phyloP scores from a whole-genome alignment of 2,888 invertebrate genomes.

The Drosophila maculinotata region DNA sequence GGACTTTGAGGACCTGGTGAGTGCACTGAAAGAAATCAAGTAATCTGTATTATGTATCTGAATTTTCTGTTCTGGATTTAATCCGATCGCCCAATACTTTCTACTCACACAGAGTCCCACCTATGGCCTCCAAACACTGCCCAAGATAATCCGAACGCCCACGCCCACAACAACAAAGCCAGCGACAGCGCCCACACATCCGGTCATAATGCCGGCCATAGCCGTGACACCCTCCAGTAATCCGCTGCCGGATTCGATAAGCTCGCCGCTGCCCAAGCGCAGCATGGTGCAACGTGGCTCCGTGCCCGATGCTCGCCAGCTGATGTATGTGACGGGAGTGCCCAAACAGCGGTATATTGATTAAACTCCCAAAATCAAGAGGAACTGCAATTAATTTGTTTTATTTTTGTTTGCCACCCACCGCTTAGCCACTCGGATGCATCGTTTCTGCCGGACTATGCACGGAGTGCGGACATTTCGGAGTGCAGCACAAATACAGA shows the following conservation, averaged over 20 bases:
- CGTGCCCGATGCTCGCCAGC: conserved; percentile 64
- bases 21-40: not conserved
- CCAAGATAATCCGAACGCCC: conserved; percentile 72
- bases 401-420: not conserved
- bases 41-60: no score
- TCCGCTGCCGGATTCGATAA: conserved; percentile 37
- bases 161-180: conserved; percentile 65
- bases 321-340: conserved; percentile 61
- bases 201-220: conserved; percentile 85
- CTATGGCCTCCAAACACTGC: conserved; percentile 73
- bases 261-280: conserved; percentile 64
- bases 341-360: conserved; percentile 66
- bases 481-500: conserved; percentile 94
- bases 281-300: conserved; percentile 52
- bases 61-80: not conserved
- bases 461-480: conserved; percentile 90
- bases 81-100: not conserved
- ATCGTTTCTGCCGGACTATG: conserved; percentile 63
- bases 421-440: conserved; percentile 65
- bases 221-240: conserved; percentile 86
- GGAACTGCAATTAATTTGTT: not conserved
- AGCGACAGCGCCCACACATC: conserved; percentile 41
- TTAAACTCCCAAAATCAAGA: not conserved
- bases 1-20: conserved; percentile 89
- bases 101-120: conserved; percentile 74